Evolutionary conservation across 2,113 vertebrate species (phyloP), one percentile per base, ranked within the genome.

Genomic region (Epinephelus lanceolatus): DNA sequence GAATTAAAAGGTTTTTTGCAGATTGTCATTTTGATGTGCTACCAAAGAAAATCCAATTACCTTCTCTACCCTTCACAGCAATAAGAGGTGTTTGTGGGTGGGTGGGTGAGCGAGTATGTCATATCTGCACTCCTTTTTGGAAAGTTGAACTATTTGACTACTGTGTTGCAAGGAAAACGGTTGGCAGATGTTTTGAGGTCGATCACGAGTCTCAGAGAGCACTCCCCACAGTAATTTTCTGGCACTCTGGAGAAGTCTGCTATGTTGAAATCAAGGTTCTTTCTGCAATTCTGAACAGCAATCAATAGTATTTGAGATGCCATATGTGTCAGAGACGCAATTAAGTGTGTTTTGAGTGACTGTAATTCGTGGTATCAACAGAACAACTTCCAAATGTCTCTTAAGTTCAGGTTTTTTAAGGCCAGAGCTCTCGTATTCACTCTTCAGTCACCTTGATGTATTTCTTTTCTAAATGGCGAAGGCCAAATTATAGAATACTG

Each of bases 161-260:
- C 71, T 47, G 81, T 37, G 83, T 47, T 73, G 68, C 53, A 37
- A 80, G 42, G 68, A 60, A 85, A 87, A 69, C 59, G 17, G 23
- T 23, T 63, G 80, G 83, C 89, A 93, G 92, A 91, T 93, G 92
- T 88, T 93, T 85, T 55, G 87, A 83, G 82, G 81, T 88, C 73
- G 76, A 80, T 81, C 42, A 7, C 19, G 19, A 84, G 67, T 85
- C 87, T 90, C 84, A 18, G 67, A 77, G 68, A 84, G 75, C 67
- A 33, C 76, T 88, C 90, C 87, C 76, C 65, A 62, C 78, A 40
- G 85, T 80, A 62, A 80, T 83, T 77, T 89, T 67, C 76, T 30
- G 30, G 75, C 77, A 71, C 85, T 86, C 77, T 9, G 6, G 57
- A 87, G 84, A 78, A 73, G 70, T 60, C 72, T 49, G 60, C 73